Base-by-base conservation (phyloP, 2,888 invertebrate genomes). In the Macropis europaea region DNA sequence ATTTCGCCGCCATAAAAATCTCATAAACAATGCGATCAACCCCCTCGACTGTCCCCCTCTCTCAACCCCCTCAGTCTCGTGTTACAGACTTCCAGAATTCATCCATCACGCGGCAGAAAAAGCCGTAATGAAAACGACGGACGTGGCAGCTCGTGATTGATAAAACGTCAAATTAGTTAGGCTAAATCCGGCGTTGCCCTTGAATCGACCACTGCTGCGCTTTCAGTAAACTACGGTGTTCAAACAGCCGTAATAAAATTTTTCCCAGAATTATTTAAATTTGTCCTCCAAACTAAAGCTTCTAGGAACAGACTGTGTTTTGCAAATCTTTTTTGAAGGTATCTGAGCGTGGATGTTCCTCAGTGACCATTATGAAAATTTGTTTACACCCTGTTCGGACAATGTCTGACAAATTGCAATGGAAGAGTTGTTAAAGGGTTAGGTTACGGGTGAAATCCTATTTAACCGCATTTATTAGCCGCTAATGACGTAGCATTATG, bases 121-220 rank as follows among this genome's bases (percentile, higher is more conserved):
- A 80, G 71, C 77, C 43, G 48, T 74, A 68, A 80, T 71, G 77
- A 74, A 72, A 74, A 74, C 64, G 64, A 66, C 67, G 53, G 66
- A 73, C 52, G 36, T 81, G 80, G 76, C 80, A 76, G 81, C 77
- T 79, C 73, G 83, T 88, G 88, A 88, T 89, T 88, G 88, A 88
- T 88, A 89, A 87, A 89, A 89, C 81, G 86, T 87, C 88, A 87
- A 87, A 88, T 87, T 84, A 84, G 82, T 81, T 75, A 73, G 68
- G 79, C 69, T 70, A 82, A 84, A 82, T 88, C 82, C 76, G 61
- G 67, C 52, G 70, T 50, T 56, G 68, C 72, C 73, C 64, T 67
- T 64, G 48, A 60, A 59, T 57, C 5, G 30, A 45, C 30, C n/a
- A 42, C 32, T 19, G 40, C 43, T 0, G 28, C 9, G 7, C 34